Conservation (phyloP, 2,113 vertebrate genomes). For the Anguilla japonica region DNA sequence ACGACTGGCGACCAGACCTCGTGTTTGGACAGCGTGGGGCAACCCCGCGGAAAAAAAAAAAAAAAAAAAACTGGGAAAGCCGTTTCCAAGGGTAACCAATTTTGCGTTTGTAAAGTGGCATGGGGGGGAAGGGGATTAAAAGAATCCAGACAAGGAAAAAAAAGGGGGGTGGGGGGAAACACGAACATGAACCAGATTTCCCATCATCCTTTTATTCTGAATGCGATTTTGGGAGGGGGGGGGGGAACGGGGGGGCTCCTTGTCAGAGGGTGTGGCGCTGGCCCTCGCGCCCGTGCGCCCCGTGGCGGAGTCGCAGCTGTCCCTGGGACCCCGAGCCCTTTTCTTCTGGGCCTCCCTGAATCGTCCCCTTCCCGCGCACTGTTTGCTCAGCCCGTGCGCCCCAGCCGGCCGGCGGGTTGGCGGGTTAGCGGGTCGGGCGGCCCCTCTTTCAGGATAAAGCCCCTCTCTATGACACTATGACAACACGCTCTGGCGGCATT, state of each 20-base stretch:
- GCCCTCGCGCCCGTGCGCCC: conserved; percentile 18
- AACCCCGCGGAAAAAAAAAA: background rate
- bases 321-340: conserved; percentile 24
- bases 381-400: conserved; percentile 53
- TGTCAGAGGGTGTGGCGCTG: background rate
- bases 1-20: background rate
- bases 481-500: conserved; percentile 58
- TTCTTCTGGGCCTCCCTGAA: conserved; percentile 45
- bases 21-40: background rate
- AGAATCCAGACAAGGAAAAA: conserved; percentile 18
- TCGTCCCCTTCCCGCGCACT: conserved; percentile 37
- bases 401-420: background rate
- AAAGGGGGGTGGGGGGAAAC: conserved; percentile 21
- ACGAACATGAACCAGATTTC: conserved; percentile 40
- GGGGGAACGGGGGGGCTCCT: background rate
- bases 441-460: background rate
- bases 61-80: background rate
- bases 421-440: background rate
- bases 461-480: conserved; percentile 40
- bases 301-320: background rate
- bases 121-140: conserved; percentile 31
- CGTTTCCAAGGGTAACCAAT: conserved; percentile 33
- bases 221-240: background rate
- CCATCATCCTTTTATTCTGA: conserved; percentile 9
- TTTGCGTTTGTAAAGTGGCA: conserved; percentile 24